Percentiles rank a stretch among this genome's conserved stretches.
Evolutionary conservation across 2,888 invertebrate species (phyloP).

Genomic region (Hydrotaea diabolus): DNA sequence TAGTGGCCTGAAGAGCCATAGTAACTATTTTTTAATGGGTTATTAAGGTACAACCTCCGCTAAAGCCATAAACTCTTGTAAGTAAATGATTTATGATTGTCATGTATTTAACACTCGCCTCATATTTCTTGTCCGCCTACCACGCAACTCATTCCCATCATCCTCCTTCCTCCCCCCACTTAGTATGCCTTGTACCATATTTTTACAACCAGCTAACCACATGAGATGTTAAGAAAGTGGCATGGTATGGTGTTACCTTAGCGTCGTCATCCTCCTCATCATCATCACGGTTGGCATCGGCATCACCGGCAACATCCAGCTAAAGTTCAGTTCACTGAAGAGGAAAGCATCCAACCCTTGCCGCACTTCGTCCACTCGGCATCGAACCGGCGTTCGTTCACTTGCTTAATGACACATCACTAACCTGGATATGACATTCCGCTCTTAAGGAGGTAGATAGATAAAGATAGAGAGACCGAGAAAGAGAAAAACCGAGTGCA

Average conservation of each 20-base stretch:
- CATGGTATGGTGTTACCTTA: not conserved
- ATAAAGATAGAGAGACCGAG: not conserved
- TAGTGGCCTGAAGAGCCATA: not conserved
- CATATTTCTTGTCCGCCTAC: not conserved
- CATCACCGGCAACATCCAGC: not conserved
- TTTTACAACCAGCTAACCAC: slow-evolving; percentile 31
- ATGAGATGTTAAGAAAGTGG: slow-evolving; percentile 19
- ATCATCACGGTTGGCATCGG: not conserved
- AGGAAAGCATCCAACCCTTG: not conserved
- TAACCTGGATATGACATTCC: slow-evolving; percentile 53
- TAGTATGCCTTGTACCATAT: not conserved
- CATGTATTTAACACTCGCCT: slow-evolving; percentile 43
- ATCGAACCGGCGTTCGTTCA: slow-evolving; percentile 3
- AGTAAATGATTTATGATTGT: slow-evolving; percentile 67
- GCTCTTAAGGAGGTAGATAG: not conserved
- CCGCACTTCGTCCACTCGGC: not conserved
- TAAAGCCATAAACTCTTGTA: slow-evolving; percentile 45
- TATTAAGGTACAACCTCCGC: slow-evolving; percentile 56
- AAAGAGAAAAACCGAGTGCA: not conserved
- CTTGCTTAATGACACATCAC: slow-evolving; percentile 53
- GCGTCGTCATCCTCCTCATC: not conserved
- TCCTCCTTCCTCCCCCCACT: not conserved
- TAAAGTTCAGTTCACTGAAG: not conserved
- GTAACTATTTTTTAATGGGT: slow-evolving; percentile 64
- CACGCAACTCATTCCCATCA: not conserved